These are phyloP conservation scores for Papilio helenus DNA, from an alignment of 1,140 invertebrate species.

Conservation along the genomic window DNA sequence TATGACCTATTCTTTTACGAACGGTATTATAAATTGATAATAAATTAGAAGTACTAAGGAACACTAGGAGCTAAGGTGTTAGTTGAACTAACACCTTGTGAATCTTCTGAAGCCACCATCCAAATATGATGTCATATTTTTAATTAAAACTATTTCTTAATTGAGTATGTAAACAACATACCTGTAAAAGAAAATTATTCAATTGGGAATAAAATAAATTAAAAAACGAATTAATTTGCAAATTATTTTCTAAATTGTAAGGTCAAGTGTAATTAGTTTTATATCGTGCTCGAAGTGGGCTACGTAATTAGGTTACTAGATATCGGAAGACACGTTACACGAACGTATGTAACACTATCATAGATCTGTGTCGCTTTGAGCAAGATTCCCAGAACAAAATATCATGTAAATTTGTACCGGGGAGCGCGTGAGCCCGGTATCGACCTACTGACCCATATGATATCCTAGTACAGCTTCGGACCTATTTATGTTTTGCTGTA, in stretches of 20 bases:
- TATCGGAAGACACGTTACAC: not conserved
- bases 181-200: not conserved
- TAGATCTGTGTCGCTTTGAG: not conserved
- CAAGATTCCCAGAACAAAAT: slow-evolving; percentile 2
- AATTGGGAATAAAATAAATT: not conserved
- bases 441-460: slow-evolving; percentile 33
- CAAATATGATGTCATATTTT: no score
- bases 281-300: not conserved
- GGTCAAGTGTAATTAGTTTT: not conserved
- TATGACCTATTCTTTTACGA: not conserved
- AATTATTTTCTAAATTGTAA: not conserved
- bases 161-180: not conserved
- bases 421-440: slow-evolving; percentile 1
- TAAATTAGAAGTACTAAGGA: not conserved
- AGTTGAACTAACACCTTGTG: no score
- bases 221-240: slow-evolving; percentile 1
- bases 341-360: slow-evolving; percentile 1
- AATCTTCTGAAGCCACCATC: no score
- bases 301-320: slow-evolving; percentile 21
- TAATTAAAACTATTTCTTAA: no score
- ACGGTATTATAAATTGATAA: not conserved
- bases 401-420: slow-evolving; percentile 26
- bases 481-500: not conserved
- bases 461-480: not conserved
- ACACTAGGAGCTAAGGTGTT: no score